Base-by-base conservation (phyloP, 1,140 invertebrate species). In the Aricia agestis region DNA sequence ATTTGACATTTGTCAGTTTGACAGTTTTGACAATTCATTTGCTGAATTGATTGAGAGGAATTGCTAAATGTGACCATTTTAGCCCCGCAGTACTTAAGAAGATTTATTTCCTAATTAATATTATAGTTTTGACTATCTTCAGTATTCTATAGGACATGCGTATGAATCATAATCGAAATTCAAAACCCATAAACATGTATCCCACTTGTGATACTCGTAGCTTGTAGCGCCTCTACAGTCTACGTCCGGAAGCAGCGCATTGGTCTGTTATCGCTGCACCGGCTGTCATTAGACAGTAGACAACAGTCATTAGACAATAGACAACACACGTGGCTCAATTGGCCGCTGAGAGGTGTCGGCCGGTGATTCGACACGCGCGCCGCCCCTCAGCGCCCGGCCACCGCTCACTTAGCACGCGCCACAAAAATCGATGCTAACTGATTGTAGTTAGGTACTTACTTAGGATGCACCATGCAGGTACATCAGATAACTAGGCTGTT, bases 331-430 rank as follows among this genome's bases (percentile, higher is more conserved):
- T 74, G 73, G 58, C 42, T 68, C 67, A 67, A 66, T 71, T 66
- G 65, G 31, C 69, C 67, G 69, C 67, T 45, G 18, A 69, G 42
- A 41, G 67, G 66, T 67, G 66, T 17, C 32, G 66, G 31, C 31
- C 42, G 45, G 25, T 66, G 73, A 74, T 74, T 74, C 61, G 73
- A 68, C 73, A 74, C 73, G 73, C 68, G 73, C 73, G 66, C n/a
- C 32, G 13, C 73, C n/a, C 45, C 42, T 59, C 32, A 45, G 52
- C 68, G 36, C 52, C 57, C 17, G 66, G 13, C 1, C 31, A 67
- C n/a, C 41, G 67, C 67, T 45, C 45, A 69, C 72, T 73, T 57
- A 69, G 72, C 72, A 69, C 32, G 70, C 65, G 66, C 71, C 18
- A 42, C 58, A 42, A 17, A 67, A 67, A 67, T 45, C 66, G 68